phyloP scores from a whole-genome alignment of 2,888 invertebrate species.

The Zhengitettix transpicula region DNA sequence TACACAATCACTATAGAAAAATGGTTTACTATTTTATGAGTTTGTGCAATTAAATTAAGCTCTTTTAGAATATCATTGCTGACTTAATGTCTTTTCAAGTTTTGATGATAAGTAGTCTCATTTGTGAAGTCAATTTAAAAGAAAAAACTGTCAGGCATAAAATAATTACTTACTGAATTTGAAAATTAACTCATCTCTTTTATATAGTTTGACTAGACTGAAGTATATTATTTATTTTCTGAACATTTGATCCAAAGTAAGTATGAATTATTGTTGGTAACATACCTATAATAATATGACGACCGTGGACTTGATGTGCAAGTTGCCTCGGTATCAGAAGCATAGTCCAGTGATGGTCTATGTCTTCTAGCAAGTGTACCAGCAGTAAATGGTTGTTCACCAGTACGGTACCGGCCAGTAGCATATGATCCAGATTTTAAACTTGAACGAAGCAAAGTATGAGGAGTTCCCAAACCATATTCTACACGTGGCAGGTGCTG shows the following conservation, averaged over 20 bases:
- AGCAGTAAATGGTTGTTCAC: slow-evolving; percentile 5
- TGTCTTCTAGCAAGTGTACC: slow-evolving; percentile 30
- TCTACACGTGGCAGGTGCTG: slow-evolving; percentile 78
- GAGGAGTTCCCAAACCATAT: slow-evolving; percentile 36
- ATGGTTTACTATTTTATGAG: too few relatives aligned
- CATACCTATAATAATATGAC: slow-evolving; percentile 37
- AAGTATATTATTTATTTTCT: not conserved
- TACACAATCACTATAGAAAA: too few relatives aligned
- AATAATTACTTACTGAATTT: too few relatives aligned
- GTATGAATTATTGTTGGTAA: not conserved
- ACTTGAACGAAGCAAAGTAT: slow-evolving; percentile 65
- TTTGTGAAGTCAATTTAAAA: too few relatives aligned
- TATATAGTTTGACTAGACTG: not conserved
- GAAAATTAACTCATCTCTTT: too few relatives aligned
- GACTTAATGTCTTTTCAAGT: too few relatives aligned
- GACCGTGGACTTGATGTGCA: slow-evolving; percentile 48
- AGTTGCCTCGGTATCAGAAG: slow-evolving; percentile 90
- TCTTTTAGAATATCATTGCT: too few relatives aligned
- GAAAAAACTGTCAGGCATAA: too few relatives aligned
- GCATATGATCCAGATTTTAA: slow-evolving; percentile 42
- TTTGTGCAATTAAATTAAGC: too few relatives aligned
- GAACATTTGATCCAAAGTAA: not conserved
- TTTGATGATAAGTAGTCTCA: too few relatives aligned
- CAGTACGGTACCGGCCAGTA: not conserved
- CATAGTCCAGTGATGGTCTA: slow-evolving; percentile 69